A percentile compares a stretch with the other conserved stretches of the same genome.
Conservation (phyloP, 2,888 invertebrate genomes). For the Lasioglossum pauxillum region DNA sequence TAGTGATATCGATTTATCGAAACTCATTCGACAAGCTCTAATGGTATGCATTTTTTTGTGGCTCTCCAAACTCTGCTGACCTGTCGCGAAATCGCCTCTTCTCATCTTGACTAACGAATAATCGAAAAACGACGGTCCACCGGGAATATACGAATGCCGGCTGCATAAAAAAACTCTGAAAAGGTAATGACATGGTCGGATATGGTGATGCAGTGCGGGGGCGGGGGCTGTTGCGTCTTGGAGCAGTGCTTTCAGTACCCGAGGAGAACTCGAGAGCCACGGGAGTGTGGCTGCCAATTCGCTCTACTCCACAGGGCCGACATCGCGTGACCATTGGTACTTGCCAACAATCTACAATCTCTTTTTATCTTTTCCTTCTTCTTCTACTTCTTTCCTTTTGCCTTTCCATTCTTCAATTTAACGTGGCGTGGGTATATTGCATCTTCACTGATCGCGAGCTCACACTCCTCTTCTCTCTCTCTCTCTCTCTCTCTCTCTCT, state of each 20-base stretch:
- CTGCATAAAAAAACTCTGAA: constrained; percentile 39
- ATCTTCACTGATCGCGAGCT: constrained; percentile 3
- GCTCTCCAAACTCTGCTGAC: constrained; percentile 27
- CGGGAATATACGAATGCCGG: constrained; percentile 37
- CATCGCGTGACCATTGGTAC: constrained; percentile 86
- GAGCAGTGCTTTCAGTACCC: constrained; percentile 95
- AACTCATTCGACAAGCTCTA: constrained; percentile 17
- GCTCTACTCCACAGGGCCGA: constrained; percentile 94
- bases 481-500: constrained; percentile 21
- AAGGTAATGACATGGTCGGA: constrained; percentile 83
- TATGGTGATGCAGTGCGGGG: constrained; percentile 85
- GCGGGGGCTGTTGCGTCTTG: constrained; percentile 94
- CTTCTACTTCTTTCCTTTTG: constrained; percentile 31
- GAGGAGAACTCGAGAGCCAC: constrained; percentile 89
- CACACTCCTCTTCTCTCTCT: constrained; percentile 1
- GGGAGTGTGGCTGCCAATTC: constrained; percentile 96
- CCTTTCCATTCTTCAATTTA: constrained; percentile 21
- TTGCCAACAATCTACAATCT: constrained; percentile 64
- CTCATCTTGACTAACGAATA: constrained; percentile 13
- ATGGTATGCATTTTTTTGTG: constrained; percentile 45
- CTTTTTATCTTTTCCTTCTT: constrained; percentile 42
- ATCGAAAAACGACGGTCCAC: constrained; percentile 29
- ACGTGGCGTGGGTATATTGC: constrained; percentile 26
- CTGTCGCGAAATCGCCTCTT: constrained; percentile 23
- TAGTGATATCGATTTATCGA: background rate